phyloP scores from a whole-genome alignment of 2,888 invertebrate species.

The Pardosa pseudoannulata region DNA sequence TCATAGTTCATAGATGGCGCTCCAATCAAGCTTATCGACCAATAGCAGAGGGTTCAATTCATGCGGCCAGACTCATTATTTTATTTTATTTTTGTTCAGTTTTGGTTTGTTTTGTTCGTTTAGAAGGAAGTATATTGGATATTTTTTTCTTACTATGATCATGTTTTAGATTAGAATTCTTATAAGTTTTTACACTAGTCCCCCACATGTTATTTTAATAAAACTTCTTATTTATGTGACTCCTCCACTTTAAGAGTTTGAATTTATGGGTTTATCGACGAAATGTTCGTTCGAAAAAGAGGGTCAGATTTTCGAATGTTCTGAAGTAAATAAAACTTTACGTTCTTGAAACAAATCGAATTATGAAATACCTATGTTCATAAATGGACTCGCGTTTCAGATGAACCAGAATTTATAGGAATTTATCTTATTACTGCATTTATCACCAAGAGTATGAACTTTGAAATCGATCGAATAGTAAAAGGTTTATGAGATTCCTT shows the following conservation, averaged over 20 bases:
- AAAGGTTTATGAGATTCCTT: too few relatives aligned
- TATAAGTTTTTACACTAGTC: too few relatives aligned
- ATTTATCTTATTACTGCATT: too few relatives aligned
- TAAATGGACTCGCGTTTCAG: too few relatives aligned
- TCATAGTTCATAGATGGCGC: conserved; percentile 1
- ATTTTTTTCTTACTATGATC: neutral
- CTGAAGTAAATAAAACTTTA: neutral
- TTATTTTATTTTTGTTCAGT: too few relatives aligned
- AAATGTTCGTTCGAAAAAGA: neutral
- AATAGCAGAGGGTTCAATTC: neutral
- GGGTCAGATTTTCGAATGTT: neutral
- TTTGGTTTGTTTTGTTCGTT: too few relatives aligned
- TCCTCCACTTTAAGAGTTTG: neutral
- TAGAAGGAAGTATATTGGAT: neutral
- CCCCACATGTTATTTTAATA: neutral
- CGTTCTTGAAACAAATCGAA: neutral
- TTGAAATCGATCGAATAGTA: too few relatives aligned
- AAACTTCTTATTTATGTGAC: neutral
- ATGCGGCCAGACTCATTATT: neutral
- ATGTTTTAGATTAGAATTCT: neutral
- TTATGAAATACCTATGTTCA: too few relatives aligned
- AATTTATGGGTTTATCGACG: neutral
- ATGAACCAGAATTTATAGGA: too few relatives aligned
- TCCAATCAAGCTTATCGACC: neutral
- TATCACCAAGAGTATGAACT: too few relatives aligned